Percentiles rank a stretch among this genome's conserved stretches.
phyloP scores from a whole-genome alignment of 2,888 invertebrate species.

The Tanytarsus gracilentus region DNA sequence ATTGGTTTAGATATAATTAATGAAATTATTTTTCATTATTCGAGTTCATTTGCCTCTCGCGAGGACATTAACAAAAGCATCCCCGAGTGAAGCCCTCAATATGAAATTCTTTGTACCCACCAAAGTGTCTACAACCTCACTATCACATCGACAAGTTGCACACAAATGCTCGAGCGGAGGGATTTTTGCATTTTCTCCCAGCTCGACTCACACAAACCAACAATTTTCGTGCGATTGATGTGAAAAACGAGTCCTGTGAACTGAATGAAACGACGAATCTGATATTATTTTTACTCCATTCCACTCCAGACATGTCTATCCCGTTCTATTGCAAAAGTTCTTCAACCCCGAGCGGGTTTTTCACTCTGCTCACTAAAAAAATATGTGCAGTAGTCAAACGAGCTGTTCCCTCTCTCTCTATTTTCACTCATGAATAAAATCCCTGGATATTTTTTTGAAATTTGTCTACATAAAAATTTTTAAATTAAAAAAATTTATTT shows the following conservation, averaged over 20 bases:
- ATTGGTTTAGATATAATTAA: too few species aligned
- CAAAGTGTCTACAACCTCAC: slow-evolving; percentile 2
- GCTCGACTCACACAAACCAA: background rate
- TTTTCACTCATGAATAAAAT: too few species aligned
- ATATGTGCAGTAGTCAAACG: too few species aligned
- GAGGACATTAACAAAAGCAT: background rate
- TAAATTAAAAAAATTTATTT: too few species aligned
- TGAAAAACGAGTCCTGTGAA: background rate
- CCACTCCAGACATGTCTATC: slow-evolving; percentile 28
- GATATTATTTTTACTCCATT: background rate
- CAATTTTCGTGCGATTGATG: background rate
- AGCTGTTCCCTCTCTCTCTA: too few species aligned
- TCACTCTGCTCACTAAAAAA: too few species aligned
- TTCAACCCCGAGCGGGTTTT: slow-evolving; percentile 25
- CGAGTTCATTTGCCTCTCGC: slow-evolving; percentile 19
- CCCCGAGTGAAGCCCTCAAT: slow-evolving; percentile 11
- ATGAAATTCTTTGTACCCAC: slow-evolving; percentile 23
- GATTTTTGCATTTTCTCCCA: background rate
- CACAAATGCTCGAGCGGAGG: background rate
- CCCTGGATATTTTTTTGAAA: too few species aligned
- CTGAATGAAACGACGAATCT: slow-evolving; percentile 26
- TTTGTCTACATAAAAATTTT: too few species aligned
- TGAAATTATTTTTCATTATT: too few species aligned
- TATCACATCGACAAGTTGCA: background rate
- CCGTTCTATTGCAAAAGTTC: slow-evolving; percentile 21